Base-by-base conservation (phyloP, 2,113 vertebrate species). In the Oryzias celebensis region DNA sequence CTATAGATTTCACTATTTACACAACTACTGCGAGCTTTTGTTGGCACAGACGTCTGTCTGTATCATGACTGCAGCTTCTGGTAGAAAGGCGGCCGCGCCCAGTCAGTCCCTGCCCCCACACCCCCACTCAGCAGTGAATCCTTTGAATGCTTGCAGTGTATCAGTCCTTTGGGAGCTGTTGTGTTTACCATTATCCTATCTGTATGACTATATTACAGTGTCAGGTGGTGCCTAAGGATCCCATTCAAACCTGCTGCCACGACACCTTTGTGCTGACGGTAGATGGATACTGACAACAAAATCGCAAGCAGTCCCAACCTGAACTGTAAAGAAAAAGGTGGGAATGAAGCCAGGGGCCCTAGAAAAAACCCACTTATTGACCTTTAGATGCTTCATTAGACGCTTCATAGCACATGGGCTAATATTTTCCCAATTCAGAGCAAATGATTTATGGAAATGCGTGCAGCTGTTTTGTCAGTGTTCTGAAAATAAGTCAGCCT, bases 141-240 rank as follows among this genome's bases (percentile, higher is more conserved):
- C 79, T 81, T 77, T 78, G 66, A 80, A 76, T 68, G 84, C 81
- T 67, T 81, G 74, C 50, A 69, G 78, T 62, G 16, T 64, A 59
- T 60, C 57, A 58, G 64, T 75, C 82, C 71, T 51, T 18, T 13
- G 62, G 81, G 81, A 75, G 65, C 67, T 54, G 75, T 75, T 76
- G 74, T 85, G 78, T 84, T 89, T 83, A 77, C 80, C 61, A 66
- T 76, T 67, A 75, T 73, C 55, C 50, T 70, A 83, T 88, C 78
- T 78, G 75, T 68, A 64, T 77, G 60, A 49, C 64, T 51, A 65
- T 67, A 78, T 66, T 77, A 80, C 74, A 78, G 74, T 80, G 70
- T 77, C 67, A 78, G 72, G 75, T 77, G 65, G 17, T 69, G 79
- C 80, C 65, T 36, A 64, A 73, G 78, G 83, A 82, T 65, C 82